A percentile compares a stretch with the other conserved stretches of the same genome.
phyloP scores from a whole-genome alignment of 1,140 invertebrate genomes.

The Aradophagus sp. region DNA sequence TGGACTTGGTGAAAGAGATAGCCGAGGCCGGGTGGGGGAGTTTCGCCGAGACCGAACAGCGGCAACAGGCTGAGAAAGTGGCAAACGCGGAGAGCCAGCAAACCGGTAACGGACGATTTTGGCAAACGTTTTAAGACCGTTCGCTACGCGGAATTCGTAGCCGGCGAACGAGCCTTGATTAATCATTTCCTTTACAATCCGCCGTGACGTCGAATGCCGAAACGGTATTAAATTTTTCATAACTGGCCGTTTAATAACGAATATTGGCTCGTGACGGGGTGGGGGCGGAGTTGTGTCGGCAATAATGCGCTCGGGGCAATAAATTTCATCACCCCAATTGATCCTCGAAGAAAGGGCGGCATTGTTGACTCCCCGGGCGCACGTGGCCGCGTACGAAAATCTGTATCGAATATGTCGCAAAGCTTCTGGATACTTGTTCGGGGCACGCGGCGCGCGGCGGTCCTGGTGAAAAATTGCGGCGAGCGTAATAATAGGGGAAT shows the following conservation, averaged over 20 bases:
- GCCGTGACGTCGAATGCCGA: conserved; percentile 1
- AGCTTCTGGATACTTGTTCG: conserved; percentile 27
- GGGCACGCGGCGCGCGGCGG: conserved; percentile 14
- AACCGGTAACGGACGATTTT: conserved; percentile 13
- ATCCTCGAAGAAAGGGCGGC: conserved; percentile 24
- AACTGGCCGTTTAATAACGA: conserved; percentile 13
- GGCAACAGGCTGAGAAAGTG: conserved; percentile 28
- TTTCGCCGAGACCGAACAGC: conserved; percentile 13
- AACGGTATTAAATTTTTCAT: conserved; percentile 3
- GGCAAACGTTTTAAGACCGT: not conserved
- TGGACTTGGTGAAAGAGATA: conserved; percentile 46
- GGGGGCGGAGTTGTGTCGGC: conserved; percentile 9
- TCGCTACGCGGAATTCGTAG: too few species aligned
- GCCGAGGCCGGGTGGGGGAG: conserved; percentile 9
- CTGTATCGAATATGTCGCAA: conserved; percentile 27
- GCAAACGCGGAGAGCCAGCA: conserved; percentile 3
- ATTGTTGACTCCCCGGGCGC: conserved; percentile 13
- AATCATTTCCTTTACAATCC: not conserved
- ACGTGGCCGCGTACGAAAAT: conserved; percentile 26
- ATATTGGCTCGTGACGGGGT: conserved; percentile 1
- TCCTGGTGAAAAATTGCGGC: conserved; percentile 37
- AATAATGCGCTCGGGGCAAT: conserved; percentile 28
- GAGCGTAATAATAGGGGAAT: conserved; percentile 18
- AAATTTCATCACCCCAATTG: conserved; percentile 42
- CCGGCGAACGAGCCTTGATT: too few species aligned